These are phyloP conservation scores for Sternarchorhynchus goeldii DNA, from an alignment of 2,797 vertebrate genomes.

Conservation along the genomic window DNA sequence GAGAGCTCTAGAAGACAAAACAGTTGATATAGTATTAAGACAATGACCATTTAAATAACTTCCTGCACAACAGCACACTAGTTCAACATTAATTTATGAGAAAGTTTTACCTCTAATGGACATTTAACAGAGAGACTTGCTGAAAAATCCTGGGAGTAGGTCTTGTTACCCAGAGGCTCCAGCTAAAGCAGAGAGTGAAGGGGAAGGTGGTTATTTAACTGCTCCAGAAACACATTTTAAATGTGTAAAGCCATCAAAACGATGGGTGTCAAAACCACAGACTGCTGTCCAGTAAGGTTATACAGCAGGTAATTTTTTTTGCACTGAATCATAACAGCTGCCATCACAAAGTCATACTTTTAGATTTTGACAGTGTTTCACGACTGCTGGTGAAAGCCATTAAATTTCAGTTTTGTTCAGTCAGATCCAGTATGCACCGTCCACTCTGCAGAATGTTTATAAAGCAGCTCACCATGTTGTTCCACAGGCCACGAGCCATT, in stretches of 20 bases:
- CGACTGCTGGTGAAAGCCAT: too few species aligned
- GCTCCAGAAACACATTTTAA: too few species aligned
- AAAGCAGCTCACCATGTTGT: conserved; percentile 79
- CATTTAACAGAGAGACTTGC: conserved; percentile 69
- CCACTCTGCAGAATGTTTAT: neutral
- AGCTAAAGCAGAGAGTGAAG: conserved; percentile 67
- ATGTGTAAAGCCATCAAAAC: too few species aligned
- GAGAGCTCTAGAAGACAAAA: conserved; percentile 65
- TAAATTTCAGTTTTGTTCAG: too few species aligned
- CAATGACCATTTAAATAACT: neutral
- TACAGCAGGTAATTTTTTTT: too few species aligned
- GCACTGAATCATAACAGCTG: too few species aligned
- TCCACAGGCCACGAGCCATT: conserved; percentile 87
- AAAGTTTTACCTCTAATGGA: conserved; percentile 78
- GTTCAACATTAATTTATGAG: neutral
- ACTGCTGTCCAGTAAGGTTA: too few species aligned
- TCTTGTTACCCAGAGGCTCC: conserved; percentile 82
- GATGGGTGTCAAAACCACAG: too few species aligned
- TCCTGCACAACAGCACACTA: neutral
- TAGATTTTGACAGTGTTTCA: too few species aligned
- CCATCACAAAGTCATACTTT: too few species aligned
- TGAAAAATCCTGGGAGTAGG: conserved; percentile 66
- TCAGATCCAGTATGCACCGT: neutral
- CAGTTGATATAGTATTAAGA: neutral
- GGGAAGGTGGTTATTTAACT: neutral